Conservation (phyloP, 2,888 invertebrate genomes). For the Drosophila phalerata region DNA sequence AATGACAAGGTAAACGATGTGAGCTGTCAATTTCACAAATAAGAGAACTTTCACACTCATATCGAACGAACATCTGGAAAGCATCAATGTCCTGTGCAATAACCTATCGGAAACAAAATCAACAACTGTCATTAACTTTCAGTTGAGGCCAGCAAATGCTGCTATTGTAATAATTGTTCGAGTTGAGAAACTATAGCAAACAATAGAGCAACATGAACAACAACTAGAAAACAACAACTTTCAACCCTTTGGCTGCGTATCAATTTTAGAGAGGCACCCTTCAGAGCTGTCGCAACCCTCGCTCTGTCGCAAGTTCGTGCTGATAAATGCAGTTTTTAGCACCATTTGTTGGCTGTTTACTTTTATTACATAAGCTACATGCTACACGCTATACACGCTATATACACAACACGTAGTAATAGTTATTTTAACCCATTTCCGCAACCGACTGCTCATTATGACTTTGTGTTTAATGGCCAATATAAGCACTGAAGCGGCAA, state of each 20-base stretch:
- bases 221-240: slow-evolving; percentile 8
- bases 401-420: slow-evolving; percentile 59
- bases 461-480: slow-evolving; percentile 80
- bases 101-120: slow-evolving; percentile 46
- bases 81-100: slow-evolving; percentile 42
- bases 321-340: slow-evolving; percentile 74
- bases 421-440: slow-evolving; percentile 76
- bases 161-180: slow-evolving; percentile 43
- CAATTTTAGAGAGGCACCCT: slow-evolving; percentile 42
- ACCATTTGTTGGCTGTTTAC: slow-evolving; percentile 74
- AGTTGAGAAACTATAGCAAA: slow-evolving; percentile 52
- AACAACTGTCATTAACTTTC: slow-evolving; percentile 54
- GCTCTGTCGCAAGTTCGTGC: slow-evolving; percentile 40
- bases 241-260: slow-evolving; percentile 28
- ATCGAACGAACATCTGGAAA: slow-evolving; percentile 12
- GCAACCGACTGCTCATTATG: slow-evolving; percentile 75
- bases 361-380: slow-evolving; percentile 75
- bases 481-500: slow-evolving; percentile 55
- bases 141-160: slow-evolving; percentile 20
- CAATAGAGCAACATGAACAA: slow-evolving; percentile 39
- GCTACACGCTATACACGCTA: slow-evolving; percentile 15
- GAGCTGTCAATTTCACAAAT: slow-evolving; percentile 19
- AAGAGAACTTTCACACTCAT: slow-evolving; percentile 21
- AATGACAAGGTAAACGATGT: slow-evolving; percentile 2
- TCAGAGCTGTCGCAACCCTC: slow-evolving; percentile 32